phyloP scores from a whole-genome alignment of 2,113 vertebrate species.

The Acanthochromis polyacanthus region DNA sequence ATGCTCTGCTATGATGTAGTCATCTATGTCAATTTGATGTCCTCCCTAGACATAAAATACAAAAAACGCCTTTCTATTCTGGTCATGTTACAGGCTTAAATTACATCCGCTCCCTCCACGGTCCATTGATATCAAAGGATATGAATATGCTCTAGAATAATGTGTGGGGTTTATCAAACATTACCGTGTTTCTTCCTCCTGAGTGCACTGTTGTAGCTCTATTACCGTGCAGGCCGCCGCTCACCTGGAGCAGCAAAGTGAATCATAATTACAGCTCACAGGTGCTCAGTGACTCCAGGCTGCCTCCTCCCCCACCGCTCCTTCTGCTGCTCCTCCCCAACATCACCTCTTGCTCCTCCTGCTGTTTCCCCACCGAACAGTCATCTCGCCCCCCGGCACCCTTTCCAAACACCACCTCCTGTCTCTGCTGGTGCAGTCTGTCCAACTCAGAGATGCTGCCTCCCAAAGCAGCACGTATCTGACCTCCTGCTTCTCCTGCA shows the following conservation, averaged over 20 bases:
- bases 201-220: constrained; percentile 19
- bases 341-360: constrained; percentile 43
- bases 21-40: background rate
- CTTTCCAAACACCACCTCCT: constrained; percentile 15
- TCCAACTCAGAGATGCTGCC: constrained; percentile 14
- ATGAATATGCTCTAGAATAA: background rate
- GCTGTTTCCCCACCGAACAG: background rate
- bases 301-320: constrained; percentile 20
- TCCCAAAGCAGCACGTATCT: constrained; percentile 8
- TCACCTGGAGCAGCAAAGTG: constrained; percentile 48
- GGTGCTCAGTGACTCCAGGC: constrained; percentile 36
- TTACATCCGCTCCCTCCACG: too few relatives aligned
- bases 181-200: constrained; percentile 20
- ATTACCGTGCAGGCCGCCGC: constrained; percentile 35
- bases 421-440: constrained; percentile 10
- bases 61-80: background rate
- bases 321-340: constrained; percentile 16
- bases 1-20: background rate
- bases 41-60: background rate
- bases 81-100: background rate
- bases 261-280: constrained; percentile 64
- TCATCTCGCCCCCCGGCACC: background rate
- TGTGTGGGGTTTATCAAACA: constrained; percentile 21
- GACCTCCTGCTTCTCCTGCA: constrained; percentile 19
- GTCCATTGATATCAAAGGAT: background rate